These are phyloP conservation scores for Drosophila elegans DNA, from an alignment of 1,140 invertebrate genomes.

Conservation along the genomic window DNA sequence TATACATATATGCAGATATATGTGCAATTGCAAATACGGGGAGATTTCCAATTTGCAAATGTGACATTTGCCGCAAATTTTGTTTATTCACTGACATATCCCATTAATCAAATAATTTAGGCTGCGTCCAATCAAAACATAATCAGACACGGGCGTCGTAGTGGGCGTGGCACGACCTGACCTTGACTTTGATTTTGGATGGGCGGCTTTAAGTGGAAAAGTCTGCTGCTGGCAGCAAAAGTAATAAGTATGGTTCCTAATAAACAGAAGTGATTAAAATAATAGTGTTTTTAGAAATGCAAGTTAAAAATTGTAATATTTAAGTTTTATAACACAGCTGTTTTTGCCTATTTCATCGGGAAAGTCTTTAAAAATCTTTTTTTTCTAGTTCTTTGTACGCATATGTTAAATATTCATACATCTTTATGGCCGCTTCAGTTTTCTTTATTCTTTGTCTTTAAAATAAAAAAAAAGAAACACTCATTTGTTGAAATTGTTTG, in stretches of 20 bases:
- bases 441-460: conserved; percentile 7
- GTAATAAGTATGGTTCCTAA: too few species aligned
- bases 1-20: conserved; percentile 12
- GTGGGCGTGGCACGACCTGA: background rate
- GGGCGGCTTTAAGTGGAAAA: conserved; percentile 1
- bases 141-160: conserved; percentile 4
- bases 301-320: background rate
- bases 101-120: conserved; percentile 49
- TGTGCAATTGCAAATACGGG: conserved; percentile 17
- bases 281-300: background rate
- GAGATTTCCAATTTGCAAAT: conserved; percentile 37
- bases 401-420: background rate
- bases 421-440: background rate
- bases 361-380: background rate
- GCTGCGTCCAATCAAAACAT: conserved; percentile 29
- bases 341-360: conserved; percentile 1
- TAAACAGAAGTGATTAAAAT: background rate
- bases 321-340: background rate
- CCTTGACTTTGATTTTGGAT: conserved; percentile 25
- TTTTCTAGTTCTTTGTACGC: conserved; percentile 5
- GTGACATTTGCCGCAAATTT: conserved; percentile 22
- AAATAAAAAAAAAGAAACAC: too few species aligned
- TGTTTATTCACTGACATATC: conserved; percentile 15
- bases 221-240: background rate
- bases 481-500: background rate